Evolutionary conservation across 2,113 vertebrate genomes (phyloP).

Genomic region (Plecotus auritus): DNA sequence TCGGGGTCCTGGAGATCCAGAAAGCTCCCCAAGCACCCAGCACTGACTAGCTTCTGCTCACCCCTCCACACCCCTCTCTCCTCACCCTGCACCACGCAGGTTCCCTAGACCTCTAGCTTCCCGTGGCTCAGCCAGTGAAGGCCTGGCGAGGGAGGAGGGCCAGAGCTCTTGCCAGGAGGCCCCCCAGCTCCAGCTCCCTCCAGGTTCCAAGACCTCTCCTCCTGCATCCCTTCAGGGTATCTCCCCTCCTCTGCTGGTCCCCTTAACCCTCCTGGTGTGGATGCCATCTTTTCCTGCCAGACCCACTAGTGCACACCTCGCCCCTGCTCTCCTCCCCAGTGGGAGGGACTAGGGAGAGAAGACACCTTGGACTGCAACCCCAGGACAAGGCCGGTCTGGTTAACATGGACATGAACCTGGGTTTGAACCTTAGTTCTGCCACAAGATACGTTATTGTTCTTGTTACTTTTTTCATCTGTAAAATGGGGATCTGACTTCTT

Average conservation of each 20-base stretch:
- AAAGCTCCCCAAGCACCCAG: not conserved
- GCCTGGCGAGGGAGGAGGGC: fast-evolving
- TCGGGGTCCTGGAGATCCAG: not conserved
- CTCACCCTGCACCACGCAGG: not conserved
- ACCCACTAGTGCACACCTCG: fast-evolving
- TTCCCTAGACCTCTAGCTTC: not conserved
- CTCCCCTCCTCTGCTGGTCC: not conserved
- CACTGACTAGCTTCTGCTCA: fast-evolving
- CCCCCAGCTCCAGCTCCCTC: not conserved
- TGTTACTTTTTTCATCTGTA: not conserved
- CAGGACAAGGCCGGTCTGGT: not conserved
- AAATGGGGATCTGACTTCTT: not conserved
- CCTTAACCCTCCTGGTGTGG: fast-evolving
- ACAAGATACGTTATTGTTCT: not conserved
- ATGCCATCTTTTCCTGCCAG: not conserved
- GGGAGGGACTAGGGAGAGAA: not conserved
- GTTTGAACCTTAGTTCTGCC: not conserved
- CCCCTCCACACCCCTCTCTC: not conserved
- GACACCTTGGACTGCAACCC: fast-evolving
- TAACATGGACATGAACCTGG: not conserved
- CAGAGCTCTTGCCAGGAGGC: not conserved
- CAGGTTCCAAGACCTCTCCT: not conserved
- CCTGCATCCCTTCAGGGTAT: fast-evolving
- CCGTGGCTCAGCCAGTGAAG: fast-evolving
- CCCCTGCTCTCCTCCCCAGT: not conserved